These are phyloP conservation scores for Scolopax mira DNA, from an alignment of 2,113 vertebrate species.

Conservation along the genomic window DNA sequence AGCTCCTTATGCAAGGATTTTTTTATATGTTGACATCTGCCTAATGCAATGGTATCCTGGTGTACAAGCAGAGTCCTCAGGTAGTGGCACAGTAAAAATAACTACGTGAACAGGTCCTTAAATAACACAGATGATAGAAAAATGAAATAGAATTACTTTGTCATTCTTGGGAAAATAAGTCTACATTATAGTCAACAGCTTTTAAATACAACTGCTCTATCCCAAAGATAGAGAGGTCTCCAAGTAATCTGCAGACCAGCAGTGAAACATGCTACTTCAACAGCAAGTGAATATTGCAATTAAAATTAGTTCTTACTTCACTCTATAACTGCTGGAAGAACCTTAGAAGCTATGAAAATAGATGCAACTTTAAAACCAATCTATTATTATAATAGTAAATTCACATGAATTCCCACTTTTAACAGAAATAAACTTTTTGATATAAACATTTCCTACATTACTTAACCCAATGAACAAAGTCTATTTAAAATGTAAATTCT, in stretches of 20 bases:
- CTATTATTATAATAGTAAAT: neutral
- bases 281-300: neutral
- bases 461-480: neutral
- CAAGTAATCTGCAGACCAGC: neutral
- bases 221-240: neutral
- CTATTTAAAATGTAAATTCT: neutral
- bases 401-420: neutral
- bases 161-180: neutral
- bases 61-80: neutral
- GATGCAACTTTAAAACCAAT: neutral
- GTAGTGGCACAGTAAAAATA: neutral
- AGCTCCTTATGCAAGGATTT: neutral
- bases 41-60: neutral
- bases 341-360: neutral
- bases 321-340: neutral
- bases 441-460: neutral
- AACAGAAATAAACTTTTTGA: neutral
- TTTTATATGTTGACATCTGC: neutral
- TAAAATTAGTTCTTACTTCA: neutral
- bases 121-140: neutral
- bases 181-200: neutral
- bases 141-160: neutral
- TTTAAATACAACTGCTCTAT: neutral
- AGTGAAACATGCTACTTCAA: neutral
- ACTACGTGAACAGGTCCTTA: neutral